A percentile compares a stretch with the other conserved stretches of the same genome.
These are phyloP conservation scores for Lipotes vexillifer DNA, from an alignment of 2,113 vertebrate genomes.

Conservation along the genomic window DNA sequence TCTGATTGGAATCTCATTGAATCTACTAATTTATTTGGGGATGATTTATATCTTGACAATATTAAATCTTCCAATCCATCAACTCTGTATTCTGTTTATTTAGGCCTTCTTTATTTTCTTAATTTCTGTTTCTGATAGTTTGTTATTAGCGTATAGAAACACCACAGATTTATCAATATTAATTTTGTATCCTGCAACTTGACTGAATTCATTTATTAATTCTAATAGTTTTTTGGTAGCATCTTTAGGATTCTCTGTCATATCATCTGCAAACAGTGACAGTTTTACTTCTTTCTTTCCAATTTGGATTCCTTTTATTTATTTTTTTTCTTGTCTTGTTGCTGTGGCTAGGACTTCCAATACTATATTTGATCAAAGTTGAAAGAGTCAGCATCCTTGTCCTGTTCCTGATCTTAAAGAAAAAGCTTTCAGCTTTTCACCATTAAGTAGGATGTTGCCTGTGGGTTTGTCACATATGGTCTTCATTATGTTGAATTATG, in stretches of 20 bases:
- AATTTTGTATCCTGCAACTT: background rate
- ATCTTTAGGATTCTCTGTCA: background rate
- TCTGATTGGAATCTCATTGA: background rate
- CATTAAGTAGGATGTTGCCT: background rate
- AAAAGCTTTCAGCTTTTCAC: background rate
- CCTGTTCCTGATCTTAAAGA: background rate
- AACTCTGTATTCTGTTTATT: background rate
- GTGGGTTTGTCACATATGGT: background rate
- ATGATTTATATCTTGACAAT: background rate
- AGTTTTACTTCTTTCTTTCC: background rate
- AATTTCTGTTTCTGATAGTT: background rate
- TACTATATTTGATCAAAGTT: background rate
- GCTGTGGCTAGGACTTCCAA: background rate
- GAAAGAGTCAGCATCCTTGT: background rate
- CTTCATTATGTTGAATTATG: background rate
- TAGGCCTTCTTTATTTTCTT: background rate
- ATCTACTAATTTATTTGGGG: background rate
- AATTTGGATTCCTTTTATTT: background rate
- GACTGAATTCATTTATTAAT: background rate
- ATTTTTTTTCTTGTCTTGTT: background rate
- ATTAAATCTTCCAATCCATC: background rate
- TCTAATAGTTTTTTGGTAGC: background rate
- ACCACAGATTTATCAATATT: background rate
- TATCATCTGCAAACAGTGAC: background rate
- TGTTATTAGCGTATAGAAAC: background rate